Evolutionary conservation across 37 sponge, comb jelly and placozoan genomes (phyloP), one percentile per base, ranked within the genome.

Genomic region (Crambe crambe): DNA sequence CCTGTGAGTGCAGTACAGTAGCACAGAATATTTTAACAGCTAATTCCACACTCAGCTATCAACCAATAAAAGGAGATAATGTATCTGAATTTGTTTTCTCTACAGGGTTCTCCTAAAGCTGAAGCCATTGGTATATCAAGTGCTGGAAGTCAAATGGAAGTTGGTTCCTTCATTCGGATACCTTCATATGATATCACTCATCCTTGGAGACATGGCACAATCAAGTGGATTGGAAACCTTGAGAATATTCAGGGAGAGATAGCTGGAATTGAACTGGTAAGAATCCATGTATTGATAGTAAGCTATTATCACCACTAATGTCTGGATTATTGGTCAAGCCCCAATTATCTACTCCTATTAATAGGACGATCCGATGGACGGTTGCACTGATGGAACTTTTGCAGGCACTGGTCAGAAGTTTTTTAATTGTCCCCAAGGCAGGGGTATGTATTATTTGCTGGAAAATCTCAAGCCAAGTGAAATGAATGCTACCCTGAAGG

Each of bases 261-360:
- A 32, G 92, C 88, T 40, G 92, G 92, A 68, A 75, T 91, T 23
- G 92, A 91, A 83, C 62, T 91, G 73, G 92, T 91, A 60, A 79
- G 75, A 58, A 18, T 70, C 22, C 10, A 62, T 62, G 23, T 6
- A 23, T 37, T 12, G 6, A 35, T 36, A 39, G 9, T 72, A 25
- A 25, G 25, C 43, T 23, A 5, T n/a, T 22, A 22, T 1, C 38
- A 18, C 54, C 9, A 9, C 15, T 15, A 15, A 51, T 18, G 15
- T 15, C 15, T 51, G 15, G 15, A 18, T 18, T 51, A 51, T 51
- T 51, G 9, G 54, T 15, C 54, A 18, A 15, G 15, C 54, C 15
- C 54, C 15, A 51, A 47, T 47, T 47, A 47, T 47, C 51, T 47
- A 15, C 51, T 15, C 51, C 43, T 38, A n/a, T n/a, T 54, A 29